Base-by-base conservation (phyloP, 2,888 invertebrate species). In the Theretra japonica region DNA sequence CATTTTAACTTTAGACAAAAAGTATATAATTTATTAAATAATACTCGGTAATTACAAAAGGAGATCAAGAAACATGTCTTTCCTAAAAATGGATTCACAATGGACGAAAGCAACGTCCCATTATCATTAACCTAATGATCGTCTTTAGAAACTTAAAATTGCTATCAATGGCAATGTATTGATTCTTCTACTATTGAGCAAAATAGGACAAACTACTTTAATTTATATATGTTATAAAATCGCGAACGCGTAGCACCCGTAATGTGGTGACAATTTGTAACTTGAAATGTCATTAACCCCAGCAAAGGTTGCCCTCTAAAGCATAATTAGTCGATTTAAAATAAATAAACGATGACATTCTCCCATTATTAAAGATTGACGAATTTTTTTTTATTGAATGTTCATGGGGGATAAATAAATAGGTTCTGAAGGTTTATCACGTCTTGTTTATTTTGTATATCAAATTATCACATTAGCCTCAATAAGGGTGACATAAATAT, bases 1-100 rank as follows among this genome's bases (percentile, higher is more conserved):
- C 98, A 98, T 71, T 11, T 50, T 19, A 21, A 50, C 17, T 56
- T 25, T 57, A 41, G 50, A 21, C 17, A 60, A 60, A 30, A 8
- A 30, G 21, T 60, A 8, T 17, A 21, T 23, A 41, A 23, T 23
- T n/a, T 30, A 56, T 17, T 21, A 33, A 57, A 58, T 30, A 41
- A 23, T 21, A 33, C 17, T 21, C 17, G 33, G 2, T 21, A 48
- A 65, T 41, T 21, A 15, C 15, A 33, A 62, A 41, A 62, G 17
- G 5, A 23, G 21, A 23, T 23, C 21, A 65, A 6, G 11, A 41
- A 65, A 48, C 48, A 48, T 65, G 11, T 48, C 48, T 48, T 48
- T 65, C 23, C 23, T 11, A 65, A 65, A 48, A 48, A 62, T 41
- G 21, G n/a, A 19, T 48, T 21, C 41, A 21, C 33, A 65, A 15